Evolutionary conservation across 2,797 vertebrate species (phyloP).

Genomic region (Cygnus olor): DNA sequence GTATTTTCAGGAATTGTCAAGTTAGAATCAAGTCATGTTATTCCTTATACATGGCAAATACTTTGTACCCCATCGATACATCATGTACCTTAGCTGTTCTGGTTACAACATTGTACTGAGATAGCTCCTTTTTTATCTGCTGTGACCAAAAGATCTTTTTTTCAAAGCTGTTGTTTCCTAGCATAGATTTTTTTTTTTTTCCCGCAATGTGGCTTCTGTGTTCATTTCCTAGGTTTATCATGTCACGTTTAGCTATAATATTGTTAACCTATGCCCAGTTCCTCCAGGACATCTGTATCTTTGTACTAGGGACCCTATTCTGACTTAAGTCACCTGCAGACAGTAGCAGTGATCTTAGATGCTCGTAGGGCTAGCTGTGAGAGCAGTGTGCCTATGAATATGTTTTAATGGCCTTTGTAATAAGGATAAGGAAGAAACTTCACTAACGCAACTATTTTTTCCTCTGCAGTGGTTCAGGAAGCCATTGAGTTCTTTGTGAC

Average conservation of each 20-base stretch:
- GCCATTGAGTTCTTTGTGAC: slow-evolving; percentile 96
- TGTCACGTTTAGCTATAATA: not conserved
- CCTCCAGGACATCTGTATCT: not conserved
- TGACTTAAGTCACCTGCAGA: not conserved
- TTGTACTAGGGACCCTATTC: not conserved
- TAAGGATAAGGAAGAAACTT: not conserved
- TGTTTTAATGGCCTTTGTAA: not conserved
- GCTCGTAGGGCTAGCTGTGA: not conserved
- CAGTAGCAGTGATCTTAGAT: not conserved
- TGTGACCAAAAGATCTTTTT: not conserved
- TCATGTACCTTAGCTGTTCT: not conserved
- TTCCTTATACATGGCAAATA: not conserved
- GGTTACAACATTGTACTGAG: not conserved
- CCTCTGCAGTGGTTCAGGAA: slow-evolving; percentile 92
- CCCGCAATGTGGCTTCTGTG: not conserved
- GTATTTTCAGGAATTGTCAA: not conserved
- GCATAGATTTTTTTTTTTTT: not conserved
- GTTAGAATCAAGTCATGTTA: not conserved
- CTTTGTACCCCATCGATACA: not conserved
- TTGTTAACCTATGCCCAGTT: not conserved
- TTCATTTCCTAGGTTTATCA: not conserved
- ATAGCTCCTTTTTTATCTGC: not conserved
- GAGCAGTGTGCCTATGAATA: not conserved
- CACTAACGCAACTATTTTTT: not conserved
- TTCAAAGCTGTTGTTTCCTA: not conserved